Conservation (phyloP, 2,888 invertebrate species). For the Ditylenchus weischeri region DNA sequence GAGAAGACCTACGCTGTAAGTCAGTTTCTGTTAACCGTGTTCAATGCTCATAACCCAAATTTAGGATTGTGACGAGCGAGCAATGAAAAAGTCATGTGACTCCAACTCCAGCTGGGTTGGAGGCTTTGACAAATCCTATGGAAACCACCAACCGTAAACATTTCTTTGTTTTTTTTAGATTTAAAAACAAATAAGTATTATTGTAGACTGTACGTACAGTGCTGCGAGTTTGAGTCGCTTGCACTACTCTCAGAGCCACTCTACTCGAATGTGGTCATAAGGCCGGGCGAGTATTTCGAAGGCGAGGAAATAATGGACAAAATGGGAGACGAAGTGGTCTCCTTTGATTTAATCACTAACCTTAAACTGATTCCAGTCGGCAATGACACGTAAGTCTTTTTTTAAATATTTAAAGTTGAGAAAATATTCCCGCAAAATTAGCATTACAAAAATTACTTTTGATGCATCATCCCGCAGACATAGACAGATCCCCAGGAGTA, state of each 20-base stretch:
- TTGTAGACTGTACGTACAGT: slow-evolving; percentile 45
- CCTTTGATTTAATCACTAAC: slow-evolving; percentile 44
- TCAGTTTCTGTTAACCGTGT: slow-evolving; percentile 8
- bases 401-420: slow-evolving; percentile 4
- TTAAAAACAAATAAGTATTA: slow-evolving; percentile 9
- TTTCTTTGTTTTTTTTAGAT: slow-evolving; percentile 16
- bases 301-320: slow-evolving; percentile 44
- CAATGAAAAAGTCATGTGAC: slow-evolving; percentile 33
- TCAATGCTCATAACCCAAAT: slow-evolving; percentile 9
- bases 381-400: slow-evolving; percentile 26
- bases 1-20: slow-evolving; percentile 44
- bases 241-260: slow-evolving; percentile 41
- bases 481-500: too few relatives aligned
- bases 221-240: slow-evolving; percentile 53
- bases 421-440: not conserved
- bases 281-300: slow-evolving; percentile 45
- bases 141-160: slow-evolving; percentile 44
- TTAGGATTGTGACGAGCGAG: slow-evolving; percentile 45
- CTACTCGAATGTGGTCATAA: slow-evolving; percentile 43
- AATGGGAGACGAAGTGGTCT: slow-evolving; percentile 35
- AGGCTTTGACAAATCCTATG: slow-evolving; percentile 43
- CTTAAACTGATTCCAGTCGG: slow-evolving; percentile 26
- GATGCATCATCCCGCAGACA: too few relatives aligned
- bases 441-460: not conserved
- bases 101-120: slow-evolving; percentile 41